phyloP scores from a whole-genome alignment of 2,797 vertebrate genomes.

The Lophius americanus region DNA sequence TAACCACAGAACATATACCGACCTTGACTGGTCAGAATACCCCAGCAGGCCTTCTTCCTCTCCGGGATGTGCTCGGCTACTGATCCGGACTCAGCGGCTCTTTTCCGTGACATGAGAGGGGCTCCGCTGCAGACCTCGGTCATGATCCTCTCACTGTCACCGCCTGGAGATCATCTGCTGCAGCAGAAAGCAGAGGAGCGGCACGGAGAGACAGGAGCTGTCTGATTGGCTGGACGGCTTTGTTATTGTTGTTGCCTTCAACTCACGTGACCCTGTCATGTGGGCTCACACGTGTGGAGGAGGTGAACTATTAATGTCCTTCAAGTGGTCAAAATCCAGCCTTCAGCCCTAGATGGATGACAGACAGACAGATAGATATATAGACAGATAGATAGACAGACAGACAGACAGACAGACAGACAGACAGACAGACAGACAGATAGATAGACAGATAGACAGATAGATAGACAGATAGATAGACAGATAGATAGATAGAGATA shows the following conservation, averaged over 20 bases:
- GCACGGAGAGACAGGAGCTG: slow-evolving; percentile 9
- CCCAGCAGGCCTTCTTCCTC: slow-evolving; percentile 89
- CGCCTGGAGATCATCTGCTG: background rate
- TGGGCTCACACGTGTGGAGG: slow-evolving; percentile 50
- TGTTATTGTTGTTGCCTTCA: slow-evolving; percentile 70
- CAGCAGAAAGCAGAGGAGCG: background rate
- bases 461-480: no score
- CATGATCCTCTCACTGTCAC: background rate
- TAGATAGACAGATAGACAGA: no score
- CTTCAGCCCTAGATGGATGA: background rate
- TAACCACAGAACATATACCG: slow-evolving; percentile 63
- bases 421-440: no score
- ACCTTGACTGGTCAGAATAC: slow-evolving; percentile 96
- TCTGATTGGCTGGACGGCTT: slow-evolving; percentile 64
- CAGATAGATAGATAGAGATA: no score
- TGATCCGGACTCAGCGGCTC: slow-evolving; percentile 40
- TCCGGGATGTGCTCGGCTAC: slow-evolving; percentile 71
- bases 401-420: no score
- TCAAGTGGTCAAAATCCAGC: background rate
- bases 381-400: no score
- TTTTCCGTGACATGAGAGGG: slow-evolving; percentile 59
- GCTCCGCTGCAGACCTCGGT: slow-evolving; percentile 70
- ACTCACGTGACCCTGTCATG: slow-evolving; percentile 44
- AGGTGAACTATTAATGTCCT: slow-evolving; percentile 39
- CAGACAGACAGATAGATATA: background rate